Conservation (phyloP, 1,140 invertebrate species). For the Drosophila rufa region DNA sequence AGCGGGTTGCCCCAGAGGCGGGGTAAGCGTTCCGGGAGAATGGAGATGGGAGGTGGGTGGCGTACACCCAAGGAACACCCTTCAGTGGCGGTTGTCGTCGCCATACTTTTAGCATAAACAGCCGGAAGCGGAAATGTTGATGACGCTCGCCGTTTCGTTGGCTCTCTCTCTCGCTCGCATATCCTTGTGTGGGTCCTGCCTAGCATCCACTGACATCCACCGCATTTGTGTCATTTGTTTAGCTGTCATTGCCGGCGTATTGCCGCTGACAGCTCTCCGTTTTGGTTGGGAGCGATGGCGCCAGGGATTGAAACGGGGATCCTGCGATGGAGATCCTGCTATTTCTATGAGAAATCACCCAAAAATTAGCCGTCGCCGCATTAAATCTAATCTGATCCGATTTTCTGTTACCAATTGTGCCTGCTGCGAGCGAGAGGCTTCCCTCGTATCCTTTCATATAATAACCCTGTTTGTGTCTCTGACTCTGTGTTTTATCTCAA, state of each 20-base stretch:
- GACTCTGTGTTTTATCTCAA: constrained; percentile 45
- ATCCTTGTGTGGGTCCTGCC: constrained; percentile 25
- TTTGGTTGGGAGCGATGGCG: constrained; percentile 35
- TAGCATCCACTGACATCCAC: constrained; percentile 18
- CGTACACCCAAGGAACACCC: constrained; percentile 19
- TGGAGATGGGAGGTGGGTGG: not conserved
- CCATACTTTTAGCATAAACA: constrained; percentile 83
- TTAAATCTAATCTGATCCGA: constrained; percentile 83
- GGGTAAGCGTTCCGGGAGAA: not conserved
- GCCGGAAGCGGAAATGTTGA: constrained; percentile 83
- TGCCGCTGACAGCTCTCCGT: constrained; percentile 67
- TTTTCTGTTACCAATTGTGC: constrained; percentile 77
- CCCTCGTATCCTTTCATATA: constrained; percentile 5
- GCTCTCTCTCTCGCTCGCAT: constrained; percentile 6
- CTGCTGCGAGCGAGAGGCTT: constrained; percentile 12
- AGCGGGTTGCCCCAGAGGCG: constrained; percentile 40
- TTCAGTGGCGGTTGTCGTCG: constrained; percentile 60
- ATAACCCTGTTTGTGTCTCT: constrained; percentile 8
- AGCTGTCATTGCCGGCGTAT: constrained; percentile 80
- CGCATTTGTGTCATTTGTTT: constrained; percentile 78
- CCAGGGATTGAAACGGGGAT: constrained; percentile 13
- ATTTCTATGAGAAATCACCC: constrained; percentile 72
- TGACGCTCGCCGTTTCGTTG: constrained; percentile 55
- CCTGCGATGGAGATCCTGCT: constrained; percentile 16
- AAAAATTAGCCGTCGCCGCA: constrained; percentile 78